Conservation (phyloP, 2,113 vertebrate genomes). For the Seriola rivoliana region DNA sequence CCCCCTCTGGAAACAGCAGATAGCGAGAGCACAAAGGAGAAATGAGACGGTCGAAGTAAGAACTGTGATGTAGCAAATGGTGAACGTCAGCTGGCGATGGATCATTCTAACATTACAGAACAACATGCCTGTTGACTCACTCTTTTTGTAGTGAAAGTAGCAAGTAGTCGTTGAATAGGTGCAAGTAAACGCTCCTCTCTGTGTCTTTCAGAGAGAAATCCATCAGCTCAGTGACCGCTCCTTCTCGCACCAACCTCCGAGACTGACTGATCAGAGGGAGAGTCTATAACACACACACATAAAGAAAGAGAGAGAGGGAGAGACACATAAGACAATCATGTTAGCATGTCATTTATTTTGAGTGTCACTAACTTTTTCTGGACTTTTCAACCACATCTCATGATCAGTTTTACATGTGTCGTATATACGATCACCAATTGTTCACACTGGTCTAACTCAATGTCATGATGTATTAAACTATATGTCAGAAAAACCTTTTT, state of each 20-base stretch:
- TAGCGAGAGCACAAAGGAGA: neutral
- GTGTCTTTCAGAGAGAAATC: constrained; percentile 90
- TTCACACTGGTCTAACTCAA: neutral
- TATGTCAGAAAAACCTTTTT: too few relatives aligned
- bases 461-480: neutral
- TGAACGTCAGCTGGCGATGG: neutral
- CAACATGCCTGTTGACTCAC: constrained; percentile 72
- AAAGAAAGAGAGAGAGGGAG: neutral
- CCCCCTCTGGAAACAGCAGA: constrained; percentile 83
- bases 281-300: constrained; percentile 83
- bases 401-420: neutral
- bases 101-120: neutral
- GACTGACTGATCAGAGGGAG: constrained; percentile 96
- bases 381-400: too few relatives aligned
- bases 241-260: constrained; percentile 92
- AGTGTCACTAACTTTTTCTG: neutral
- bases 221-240: constrained; percentile 85
- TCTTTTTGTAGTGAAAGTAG: constrained; percentile 93
- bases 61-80: neutral
- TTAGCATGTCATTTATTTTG: neutral
- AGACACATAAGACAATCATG: neutral
- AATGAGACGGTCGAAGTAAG: constrained; percentile 18
- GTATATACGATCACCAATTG: neutral
- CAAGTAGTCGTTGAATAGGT: constrained; percentile 96
- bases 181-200: constrained; percentile 89